Evolutionary conservation across 2,888 invertebrate species (phyloP), one percentile per base, ranked within the genome.

Genomic region (Trichacis sp.): DNA sequence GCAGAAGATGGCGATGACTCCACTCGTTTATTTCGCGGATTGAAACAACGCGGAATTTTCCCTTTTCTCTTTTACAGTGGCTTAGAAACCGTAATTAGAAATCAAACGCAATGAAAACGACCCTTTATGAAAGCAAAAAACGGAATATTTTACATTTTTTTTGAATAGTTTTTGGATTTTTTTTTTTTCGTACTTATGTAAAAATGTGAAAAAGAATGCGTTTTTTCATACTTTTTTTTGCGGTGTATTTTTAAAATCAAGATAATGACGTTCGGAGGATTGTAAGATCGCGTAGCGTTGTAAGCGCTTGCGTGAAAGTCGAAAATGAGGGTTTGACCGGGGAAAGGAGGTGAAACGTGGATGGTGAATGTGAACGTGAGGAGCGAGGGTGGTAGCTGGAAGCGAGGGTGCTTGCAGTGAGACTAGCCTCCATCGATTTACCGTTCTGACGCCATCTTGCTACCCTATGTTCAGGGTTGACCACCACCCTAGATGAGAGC

Each of bases 381-480:
- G 73, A 67, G 69, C 64, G 71, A 70, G 73, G 72, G 73, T 73
- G 77, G 70, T 73, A 72, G 71, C 69, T 77, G 77, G 79, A 79
- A 79, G 78, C 76, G 82, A 79, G 82, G 82, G 81, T 78, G 82
- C 81, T 78, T 81, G 82, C 82, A 82, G 82, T 83, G 83, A 67
- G 67, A 83, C 82, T 83, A 83, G 83, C 84, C 84, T 84, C 84
- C 84, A 84, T 84, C 84, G 84, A 84, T 84, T 84, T 84, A 79
- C 84, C 81, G 79, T 81, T 77, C 75, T 73, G 84, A 81, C 83
- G 84, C 84, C 84, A 84, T 84, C 83, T 84, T 84, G 82, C 83
- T 79, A 82, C 82, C 83, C 83, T 83, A 79, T 79, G 77, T 77
- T 78, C 78, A 79, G 80, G 82, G 81, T 80, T 81, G 79, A 81